Evolutionary conservation across 2,888 invertebrate species (phyloP).

Genomic region (Hydrotaea diabolus): DNA sequence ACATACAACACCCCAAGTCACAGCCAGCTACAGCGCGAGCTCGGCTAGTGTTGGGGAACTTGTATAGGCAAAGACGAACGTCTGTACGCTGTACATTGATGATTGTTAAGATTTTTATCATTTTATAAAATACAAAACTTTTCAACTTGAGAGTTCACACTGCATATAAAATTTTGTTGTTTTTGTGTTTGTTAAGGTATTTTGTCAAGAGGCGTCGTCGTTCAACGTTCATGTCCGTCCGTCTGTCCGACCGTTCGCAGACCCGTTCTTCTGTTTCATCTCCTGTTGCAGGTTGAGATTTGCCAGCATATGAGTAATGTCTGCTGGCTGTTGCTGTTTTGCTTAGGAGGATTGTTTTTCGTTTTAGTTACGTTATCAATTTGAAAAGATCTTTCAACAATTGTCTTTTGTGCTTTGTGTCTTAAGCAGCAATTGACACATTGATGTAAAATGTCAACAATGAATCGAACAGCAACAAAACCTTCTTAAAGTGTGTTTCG

Average conservation of each 20-base stretch:
- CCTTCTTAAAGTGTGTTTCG: too few species aligned
- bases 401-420: constrained; percentile 9
- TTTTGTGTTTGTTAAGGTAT: background rate
- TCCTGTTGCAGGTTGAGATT: constrained; percentile 52
- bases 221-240: background rate
- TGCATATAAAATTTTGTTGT: constrained; percentile 55
- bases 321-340: background rate
- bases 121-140: constrained; percentile 68
- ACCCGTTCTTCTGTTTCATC: constrained; percentile 53
- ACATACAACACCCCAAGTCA: background rate
- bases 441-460: constrained; percentile 60
- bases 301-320: constrained; percentile 8
- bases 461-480: background rate
- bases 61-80: constrained; percentile 49
- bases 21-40: background rate
- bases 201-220: constrained; percentile 31
- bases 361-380: constrained; percentile 54
- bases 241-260: background rate
- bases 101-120: constrained; percentile 68
- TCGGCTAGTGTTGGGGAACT: background rate
- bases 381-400: constrained; percentile 37
- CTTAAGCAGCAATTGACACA: constrained; percentile 62
- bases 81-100: constrained; percentile 57
- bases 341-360: constrained; percentile 20
- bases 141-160: constrained; percentile 72